Base-by-base conservation (phyloP, 2,888 invertebrate genomes). In the Automeris io region DNA sequence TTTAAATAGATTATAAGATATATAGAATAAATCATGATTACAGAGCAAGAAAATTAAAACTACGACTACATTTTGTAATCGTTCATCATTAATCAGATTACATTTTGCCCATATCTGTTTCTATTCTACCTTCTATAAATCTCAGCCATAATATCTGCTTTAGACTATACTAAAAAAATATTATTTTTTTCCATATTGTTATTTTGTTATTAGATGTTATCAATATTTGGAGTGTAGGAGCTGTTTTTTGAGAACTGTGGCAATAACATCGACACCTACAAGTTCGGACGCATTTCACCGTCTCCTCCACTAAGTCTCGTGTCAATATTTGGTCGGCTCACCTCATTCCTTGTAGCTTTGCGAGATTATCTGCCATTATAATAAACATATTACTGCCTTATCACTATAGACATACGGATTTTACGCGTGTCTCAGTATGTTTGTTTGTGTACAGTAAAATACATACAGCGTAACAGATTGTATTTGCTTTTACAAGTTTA, bases 281-380 rank as follows among this genome's bases (percentile, higher is more conserved):
- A 72, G 70, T 76, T 75, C 70, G 75, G 70, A 68, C 69, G 76
- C 75, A 77, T 78, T 75, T 77, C 78, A 76, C 71, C 59, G 69
- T 69, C 73, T 69, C 65, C 66, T 70, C 54, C 69, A 70, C 70
- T 74, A 75, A 80, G 79, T 68, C 71, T 70, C 53, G 59, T 60
- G 78, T 73, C 73, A 80, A 81, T 79, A 77, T 81, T 81, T 78
- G 70, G 53, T 39, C 50, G 67, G 66, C 62, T 67, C 69, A 75
- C 77, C 77, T 75, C 68, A 69, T 70, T 71, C 67, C 65, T 70
- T 61, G 34, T 39, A 29, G 33, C 21, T 47, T 43, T 37, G 41
- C 37, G 35, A 22, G 33, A 19, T 33, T 25, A 22, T 34, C 26
- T 29, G 18, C 33, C 22, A 25, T 34, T 13, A 3, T 29, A 18